These are phyloP conservation scores for Limnothrissa miodon DNA, from an alignment of 2,113 vertebrate genomes.

Conservation along the genomic window DNA sequence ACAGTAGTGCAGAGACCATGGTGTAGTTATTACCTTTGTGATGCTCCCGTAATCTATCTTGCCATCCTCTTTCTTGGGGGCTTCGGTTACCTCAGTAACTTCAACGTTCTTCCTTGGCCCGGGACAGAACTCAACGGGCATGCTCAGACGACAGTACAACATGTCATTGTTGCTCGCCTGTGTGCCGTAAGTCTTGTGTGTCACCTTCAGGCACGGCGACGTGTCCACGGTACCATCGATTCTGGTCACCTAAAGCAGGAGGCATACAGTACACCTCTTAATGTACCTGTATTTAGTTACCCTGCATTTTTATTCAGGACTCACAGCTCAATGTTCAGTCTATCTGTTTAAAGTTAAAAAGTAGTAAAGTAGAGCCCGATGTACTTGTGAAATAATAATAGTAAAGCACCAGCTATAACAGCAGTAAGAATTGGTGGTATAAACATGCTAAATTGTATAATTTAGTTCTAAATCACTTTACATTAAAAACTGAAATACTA, in stretches of 20 bases:
- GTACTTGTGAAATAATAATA: not conserved
- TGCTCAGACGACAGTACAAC: constrained; percentile 91
- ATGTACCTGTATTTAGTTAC: too few relatives aligned
- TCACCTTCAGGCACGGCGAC: constrained; percentile 93
- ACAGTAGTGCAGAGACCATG: not conserved
- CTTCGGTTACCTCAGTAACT: constrained; percentile 41
- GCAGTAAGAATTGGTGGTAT: too few relatives aligned
- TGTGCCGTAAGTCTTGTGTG: constrained; percentile 93
- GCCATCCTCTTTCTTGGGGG: constrained; percentile 58
- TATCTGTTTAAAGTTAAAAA: not conserved
- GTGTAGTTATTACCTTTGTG: constrained; percentile 59
- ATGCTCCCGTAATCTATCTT: constrained; percentile 67
- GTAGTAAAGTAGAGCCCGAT: not conserved
- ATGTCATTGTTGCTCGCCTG: constrained; percentile 90
- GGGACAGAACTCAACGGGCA: constrained; percentile 89
- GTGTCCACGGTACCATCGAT: constrained; percentile 91
- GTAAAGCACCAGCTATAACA: too few relatives aligned
- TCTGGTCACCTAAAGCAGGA: constrained; percentile 78
- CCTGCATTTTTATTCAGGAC: not conserved
- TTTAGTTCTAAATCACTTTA: too few relatives aligned
- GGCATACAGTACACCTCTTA: not conserved
- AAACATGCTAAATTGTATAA: too few relatives aligned
- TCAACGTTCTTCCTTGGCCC: constrained; percentile 68
- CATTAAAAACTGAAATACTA: too few relatives aligned
- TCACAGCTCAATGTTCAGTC: not conserved